Evolutionary conservation across 2,113 vertebrate species (phyloP).

Genomic region (Scomber scombrus): DNA sequence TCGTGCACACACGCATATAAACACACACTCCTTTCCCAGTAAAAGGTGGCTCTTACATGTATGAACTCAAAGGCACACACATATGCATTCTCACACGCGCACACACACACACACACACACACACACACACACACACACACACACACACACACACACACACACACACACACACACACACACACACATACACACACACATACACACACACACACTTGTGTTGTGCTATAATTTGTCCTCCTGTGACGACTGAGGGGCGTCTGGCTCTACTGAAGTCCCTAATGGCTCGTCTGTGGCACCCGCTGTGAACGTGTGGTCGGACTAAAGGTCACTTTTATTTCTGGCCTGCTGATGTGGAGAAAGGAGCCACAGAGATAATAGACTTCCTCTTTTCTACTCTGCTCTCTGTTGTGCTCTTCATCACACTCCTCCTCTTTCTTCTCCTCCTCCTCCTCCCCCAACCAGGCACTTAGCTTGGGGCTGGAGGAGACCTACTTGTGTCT

Average conservation of each 20-base stretch:
- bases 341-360: slow-evolving; percentile 63
- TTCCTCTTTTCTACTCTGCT: slow-evolving; percentile 37
- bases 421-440: slow-evolving; percentile 15
- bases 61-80: neutral
- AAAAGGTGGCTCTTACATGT: too few species aligned
- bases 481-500: slow-evolving; percentile 61
- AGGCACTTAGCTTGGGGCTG: slow-evolving; percentile 35
- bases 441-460: slow-evolving; percentile 8
- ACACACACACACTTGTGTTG: slow-evolving; percentile 7
- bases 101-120: slow-evolving; percentile 2
- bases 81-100: too few species aligned
- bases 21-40: neutral
- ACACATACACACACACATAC: neutral
- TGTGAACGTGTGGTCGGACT: slow-evolving; percentile 65
- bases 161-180: neutral
- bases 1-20: neutral
- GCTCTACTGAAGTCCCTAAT: slow-evolving; percentile 66
- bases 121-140: neutral
- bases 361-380: slow-evolving; percentile 56
- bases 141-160: neutral
- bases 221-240: slow-evolving; percentile 37
- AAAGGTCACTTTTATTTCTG: slow-evolving; percentile 80
- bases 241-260: slow-evolving; percentile 40
- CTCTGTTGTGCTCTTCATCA: slow-evolving; percentile 49
- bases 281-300: slow-evolving; percentile 58